Evolutionary conservation across 2,888 invertebrate species (phyloP).

Genomic region (Pseudanteris insignis): DNA sequence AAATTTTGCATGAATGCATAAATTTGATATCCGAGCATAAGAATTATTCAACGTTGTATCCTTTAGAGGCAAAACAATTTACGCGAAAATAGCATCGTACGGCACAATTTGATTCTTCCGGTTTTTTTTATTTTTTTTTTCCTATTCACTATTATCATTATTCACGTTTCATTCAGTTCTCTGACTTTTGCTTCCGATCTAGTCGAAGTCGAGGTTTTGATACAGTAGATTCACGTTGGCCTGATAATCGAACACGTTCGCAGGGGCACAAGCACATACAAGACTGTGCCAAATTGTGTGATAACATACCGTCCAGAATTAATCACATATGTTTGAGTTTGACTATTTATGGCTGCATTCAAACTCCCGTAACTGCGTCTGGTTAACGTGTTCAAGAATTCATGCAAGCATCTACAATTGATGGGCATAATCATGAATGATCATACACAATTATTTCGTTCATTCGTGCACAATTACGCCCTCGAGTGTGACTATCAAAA

Average conservation of each 20-base stretch:
- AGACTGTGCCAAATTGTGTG: conserved; percentile 18
- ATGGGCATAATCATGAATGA: conserved; percentile 10
- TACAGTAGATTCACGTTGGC: not conserved
- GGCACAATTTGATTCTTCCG: no score
- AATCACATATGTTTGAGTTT: conserved; percentile 18
- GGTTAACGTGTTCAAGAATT: conserved; percentile 27
- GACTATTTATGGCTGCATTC: conserved; percentile 27
- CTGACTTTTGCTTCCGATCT: no score
- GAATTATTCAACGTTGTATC: no score
- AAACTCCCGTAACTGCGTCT: conserved; percentile 4
- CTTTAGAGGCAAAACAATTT: no score
- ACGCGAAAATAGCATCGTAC: no score
- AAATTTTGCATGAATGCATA: no score
- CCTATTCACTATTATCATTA: not conserved
- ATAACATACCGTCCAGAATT: conserved; percentile 28
- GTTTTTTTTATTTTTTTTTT: not conserved
- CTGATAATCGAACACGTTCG: conserved; percentile 6
- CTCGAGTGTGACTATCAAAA: not conserved
- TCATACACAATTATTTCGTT: no score
- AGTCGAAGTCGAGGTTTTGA: no score
- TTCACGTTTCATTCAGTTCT: no score
- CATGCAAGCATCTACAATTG: conserved; percentile 22
- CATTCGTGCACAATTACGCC: conserved; percentile 13
- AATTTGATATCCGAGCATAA: no score
- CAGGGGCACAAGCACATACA: conserved; percentile 7